A percentile compares a stretch with the other conserved stretches of the same genome.
Conservation (phyloP, 2,797 vertebrate genomes). For the Buphagus erythrorhynchus region DNA sequence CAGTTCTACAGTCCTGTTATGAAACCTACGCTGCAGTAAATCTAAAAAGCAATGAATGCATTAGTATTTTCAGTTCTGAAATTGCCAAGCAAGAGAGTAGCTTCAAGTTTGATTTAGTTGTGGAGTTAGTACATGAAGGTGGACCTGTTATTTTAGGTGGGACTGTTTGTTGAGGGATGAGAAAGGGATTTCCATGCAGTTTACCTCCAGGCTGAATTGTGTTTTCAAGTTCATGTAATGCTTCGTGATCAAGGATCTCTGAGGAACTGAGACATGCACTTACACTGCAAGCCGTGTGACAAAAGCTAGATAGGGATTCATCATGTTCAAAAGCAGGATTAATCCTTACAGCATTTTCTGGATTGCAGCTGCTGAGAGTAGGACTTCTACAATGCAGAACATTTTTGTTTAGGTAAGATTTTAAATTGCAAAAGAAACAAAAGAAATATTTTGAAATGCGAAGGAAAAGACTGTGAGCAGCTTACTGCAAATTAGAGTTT, state of each 20-base stretch:
- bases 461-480: neutral
- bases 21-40: neutral
- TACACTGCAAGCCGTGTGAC: constrained; percentile 75
- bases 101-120: neutral
- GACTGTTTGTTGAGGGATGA: neutral
- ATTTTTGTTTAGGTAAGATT: constrained; percentile 59
- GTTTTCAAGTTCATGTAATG: constrained; percentile 78
- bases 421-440: constrained; percentile 44
- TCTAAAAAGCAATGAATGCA: neutral
- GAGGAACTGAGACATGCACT: constrained; percentile 76
- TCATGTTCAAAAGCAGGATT: constrained; percentile 86
- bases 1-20: neutral
- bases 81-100: neutral
- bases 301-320: constrained; percentile 76
- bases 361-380: constrained; percentile 76
- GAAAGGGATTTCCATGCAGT: constrained; percentile 45
- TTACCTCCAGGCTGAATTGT: constrained; percentile 82
- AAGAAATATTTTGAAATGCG: neutral
- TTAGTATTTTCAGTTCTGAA: constrained; percentile 53
- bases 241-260: constrained; percentile 74
- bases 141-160: neutral
- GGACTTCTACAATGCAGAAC: constrained; percentile 81
- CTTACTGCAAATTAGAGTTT: constrained; percentile 85
- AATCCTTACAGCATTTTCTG: constrained; percentile 82
- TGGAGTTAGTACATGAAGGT: neutral